These are phyloP conservation scores for Halocaridina rubra DNA, from an alignment of 2,888 invertebrate species.

Conservation along the genomic window DNA sequence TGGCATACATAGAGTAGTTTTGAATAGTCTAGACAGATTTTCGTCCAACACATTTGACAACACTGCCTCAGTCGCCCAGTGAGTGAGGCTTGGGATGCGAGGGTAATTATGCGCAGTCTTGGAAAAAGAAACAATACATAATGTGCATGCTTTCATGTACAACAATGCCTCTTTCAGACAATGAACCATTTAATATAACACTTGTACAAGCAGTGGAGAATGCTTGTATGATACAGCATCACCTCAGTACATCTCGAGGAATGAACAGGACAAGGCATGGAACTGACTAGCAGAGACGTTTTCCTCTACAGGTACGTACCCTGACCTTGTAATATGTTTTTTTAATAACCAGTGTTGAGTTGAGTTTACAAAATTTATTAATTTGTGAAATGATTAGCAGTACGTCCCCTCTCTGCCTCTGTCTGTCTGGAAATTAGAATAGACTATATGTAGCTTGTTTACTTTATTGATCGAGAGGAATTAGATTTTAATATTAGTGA, in stretches of 20 bases:
- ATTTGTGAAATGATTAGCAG: no score
- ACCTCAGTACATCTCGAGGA: constrained; percentile 6
- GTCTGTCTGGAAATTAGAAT: no score
- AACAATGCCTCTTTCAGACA: constrained; percentile 17
- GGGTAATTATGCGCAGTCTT: not conserved
- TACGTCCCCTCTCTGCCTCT: no score
- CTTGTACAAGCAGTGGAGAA: constrained; percentile 10
- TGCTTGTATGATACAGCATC: constrained; percentile 6
- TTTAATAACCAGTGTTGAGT: not conserved
- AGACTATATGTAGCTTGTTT: no score
- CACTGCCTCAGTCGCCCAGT: constrained; percentile 25
- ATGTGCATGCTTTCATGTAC: not conserved
- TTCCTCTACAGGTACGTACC: constrained; percentile 9
- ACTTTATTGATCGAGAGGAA: no score
- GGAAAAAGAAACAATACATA: not conserved
- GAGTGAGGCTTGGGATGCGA: no score
- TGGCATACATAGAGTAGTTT: not conserved
- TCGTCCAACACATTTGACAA: constrained; percentile 5
- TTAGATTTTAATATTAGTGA: no score
- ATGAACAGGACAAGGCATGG: constrained; percentile 18
- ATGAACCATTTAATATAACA: constrained; percentile 1
- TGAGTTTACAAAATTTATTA: no score
- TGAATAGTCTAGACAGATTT: not conserved
- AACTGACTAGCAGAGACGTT: constrained; percentile 8
- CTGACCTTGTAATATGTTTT: not conserved